Evolutionary conservation across 1,140 invertebrate species (phyloP).

Genomic region (Plodia interpunctella): DNA sequence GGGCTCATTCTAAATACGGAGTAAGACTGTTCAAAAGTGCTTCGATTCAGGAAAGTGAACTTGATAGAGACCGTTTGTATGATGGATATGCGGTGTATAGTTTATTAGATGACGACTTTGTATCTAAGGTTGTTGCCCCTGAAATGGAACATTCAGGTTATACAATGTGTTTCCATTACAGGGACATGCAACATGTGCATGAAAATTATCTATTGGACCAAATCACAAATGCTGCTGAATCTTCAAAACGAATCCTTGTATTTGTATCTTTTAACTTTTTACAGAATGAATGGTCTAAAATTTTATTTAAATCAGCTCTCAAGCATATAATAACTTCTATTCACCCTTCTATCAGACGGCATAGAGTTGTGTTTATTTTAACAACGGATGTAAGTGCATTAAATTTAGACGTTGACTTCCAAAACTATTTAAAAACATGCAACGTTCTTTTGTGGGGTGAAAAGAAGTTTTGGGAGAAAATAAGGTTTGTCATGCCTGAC

Average conservation of each 20-base stretch:
- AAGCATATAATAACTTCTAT: slow-evolving; percentile 86
- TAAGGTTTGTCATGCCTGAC: slow-evolving; percentile 91
- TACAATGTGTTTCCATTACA: slow-evolving; percentile 85
- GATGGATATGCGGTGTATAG: slow-evolving; percentile 95
- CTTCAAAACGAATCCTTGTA: slow-evolving; percentile 83
- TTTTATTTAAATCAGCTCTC: slow-evolving; percentile 83
- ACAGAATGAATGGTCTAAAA: slow-evolving; percentile 85
- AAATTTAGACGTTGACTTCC: slow-evolving; percentile 88
- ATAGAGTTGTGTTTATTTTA: slow-evolving; percentile 83
- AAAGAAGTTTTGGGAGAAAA: slow-evolving; percentile 93
- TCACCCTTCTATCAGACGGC: slow-evolving; percentile 78
- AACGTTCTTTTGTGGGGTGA: slow-evolving; percentile 91
- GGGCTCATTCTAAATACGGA: slow-evolving; percentile 86
- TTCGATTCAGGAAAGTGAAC: slow-evolving; percentile 82
- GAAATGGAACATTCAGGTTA: slow-evolving; percentile 88
- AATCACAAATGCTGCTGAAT: slow-evolving; percentile 88
- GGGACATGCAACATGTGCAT: slow-evolving; percentile 83
- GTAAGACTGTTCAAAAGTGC: slow-evolving; percentile 86
- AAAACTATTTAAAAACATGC: slow-evolving; percentile 88
- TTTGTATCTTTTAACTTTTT: slow-evolving; percentile 86
- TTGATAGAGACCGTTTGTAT: slow-evolving; percentile 87
- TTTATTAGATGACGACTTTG: slow-evolving; percentile 89
- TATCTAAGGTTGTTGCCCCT: slow-evolving; percentile 85
- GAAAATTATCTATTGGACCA: slow-evolving; percentile 85
- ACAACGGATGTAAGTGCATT: slow-evolving; percentile 87